Evolutionary conservation across 2,888 invertebrate genomes (phyloP).

Genomic region (Schrankia costaestrigalis): DNA sequence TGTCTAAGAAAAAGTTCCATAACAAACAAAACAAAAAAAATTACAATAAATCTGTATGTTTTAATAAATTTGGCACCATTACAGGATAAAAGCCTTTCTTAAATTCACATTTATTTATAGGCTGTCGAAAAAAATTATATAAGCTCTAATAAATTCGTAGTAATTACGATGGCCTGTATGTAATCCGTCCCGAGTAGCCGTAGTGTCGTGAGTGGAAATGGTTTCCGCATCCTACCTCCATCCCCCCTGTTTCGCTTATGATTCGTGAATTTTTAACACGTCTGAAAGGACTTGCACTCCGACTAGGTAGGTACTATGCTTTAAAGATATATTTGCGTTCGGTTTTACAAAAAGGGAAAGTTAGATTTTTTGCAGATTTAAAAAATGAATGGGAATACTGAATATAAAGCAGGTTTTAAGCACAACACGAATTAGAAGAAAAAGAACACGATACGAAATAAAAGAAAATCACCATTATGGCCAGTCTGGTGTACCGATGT

Average conservation of each 20-base stretch:
- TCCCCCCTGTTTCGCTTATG: conserved; percentile 60
- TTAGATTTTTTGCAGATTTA: neutral
- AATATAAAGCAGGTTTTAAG: no score
- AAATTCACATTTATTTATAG: no score
- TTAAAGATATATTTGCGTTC: conserved; percentile 31
- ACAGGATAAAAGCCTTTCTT: no score
- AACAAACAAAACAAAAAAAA: no score
- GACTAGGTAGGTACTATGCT: conserved; percentile 26
- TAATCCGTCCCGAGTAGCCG: conserved; percentile 43
- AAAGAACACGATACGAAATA: no score
- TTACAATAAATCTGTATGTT: no score
- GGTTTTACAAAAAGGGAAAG: conserved; percentile 23
- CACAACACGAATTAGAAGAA: no score
- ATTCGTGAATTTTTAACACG: conserved; percentile 69
- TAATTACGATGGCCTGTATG: conserved; percentile 24
- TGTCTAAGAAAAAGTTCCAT: no score
- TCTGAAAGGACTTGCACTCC: conserved; percentile 51
- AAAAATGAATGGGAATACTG: neutral
- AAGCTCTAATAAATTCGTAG: conserved; percentile 6
- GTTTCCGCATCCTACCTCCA: conserved; percentile 40
- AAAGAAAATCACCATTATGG: no score
- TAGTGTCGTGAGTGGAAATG: conserved; percentile 51
- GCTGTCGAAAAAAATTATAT: no score
- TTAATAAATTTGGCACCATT: no score
- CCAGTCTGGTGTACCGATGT: no score